Percentiles rank a stretch among this genome's conserved stretches.
These are phyloP conservation scores for Diglossa cyanea DNA, from an alignment of 2,797 vertebrate species.

Conservation along the genomic window DNA sequence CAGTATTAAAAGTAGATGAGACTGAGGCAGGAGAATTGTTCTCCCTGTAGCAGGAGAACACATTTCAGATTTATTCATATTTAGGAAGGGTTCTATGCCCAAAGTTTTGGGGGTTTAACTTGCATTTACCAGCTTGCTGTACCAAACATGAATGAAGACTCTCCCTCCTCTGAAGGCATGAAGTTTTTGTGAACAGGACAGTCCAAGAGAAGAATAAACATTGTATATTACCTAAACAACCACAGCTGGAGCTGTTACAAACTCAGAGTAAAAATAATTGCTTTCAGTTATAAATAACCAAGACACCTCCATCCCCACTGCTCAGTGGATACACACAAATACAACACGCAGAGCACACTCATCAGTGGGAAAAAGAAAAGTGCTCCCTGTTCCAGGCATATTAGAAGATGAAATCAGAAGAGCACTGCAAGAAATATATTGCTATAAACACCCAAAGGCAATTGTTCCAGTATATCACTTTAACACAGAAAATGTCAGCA, in stretches of 20 bases:
- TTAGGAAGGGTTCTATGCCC: not conserved
- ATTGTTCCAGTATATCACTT: not conserved
- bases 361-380: not conserved
- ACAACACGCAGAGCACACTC: not conserved
- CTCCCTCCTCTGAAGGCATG: not conserved
- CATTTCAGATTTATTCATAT: not conserved
- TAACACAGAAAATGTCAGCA: not conserved
- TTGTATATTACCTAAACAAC: not conserved
- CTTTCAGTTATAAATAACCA: not conserved
- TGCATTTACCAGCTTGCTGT: not conserved
- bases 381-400: not conserved
- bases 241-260: not conserved
- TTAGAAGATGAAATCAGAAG: slow-evolving; percentile 4
- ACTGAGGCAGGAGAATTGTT: not conserved
- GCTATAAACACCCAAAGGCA: not conserved
- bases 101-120: not conserved
- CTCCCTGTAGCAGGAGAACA: not conserved
- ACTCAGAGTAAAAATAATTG: not conserved
- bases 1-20: not conserved
- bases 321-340: accelerated
- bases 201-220: not conserved
- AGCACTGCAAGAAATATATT: not conserved
- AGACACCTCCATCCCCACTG: not conserved
- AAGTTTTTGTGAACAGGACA: not conserved
- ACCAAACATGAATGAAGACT: not conserved